phyloP scores from a whole-genome alignment of 2,888 invertebrate species.

The Phorcus lineatus region DNA sequence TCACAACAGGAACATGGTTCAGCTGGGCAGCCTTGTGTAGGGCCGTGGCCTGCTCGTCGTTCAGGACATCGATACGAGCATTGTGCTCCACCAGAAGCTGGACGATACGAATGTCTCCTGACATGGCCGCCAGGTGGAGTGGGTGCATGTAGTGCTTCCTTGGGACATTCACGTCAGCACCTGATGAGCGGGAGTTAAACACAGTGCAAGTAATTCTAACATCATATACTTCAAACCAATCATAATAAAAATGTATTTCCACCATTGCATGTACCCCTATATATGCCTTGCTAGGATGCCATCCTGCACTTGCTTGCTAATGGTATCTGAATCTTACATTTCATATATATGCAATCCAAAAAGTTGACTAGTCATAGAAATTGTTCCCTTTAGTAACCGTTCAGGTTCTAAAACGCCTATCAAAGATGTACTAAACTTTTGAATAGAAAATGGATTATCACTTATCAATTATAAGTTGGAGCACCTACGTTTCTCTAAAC shows the following conservation, averaged over 20 bases:
- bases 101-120: constrained; percentile 70
- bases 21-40: constrained; percentile 75
- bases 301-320: too few relatives aligned
- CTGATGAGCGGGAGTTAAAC: constrained; percentile 45
- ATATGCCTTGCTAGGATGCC: too few relatives aligned
- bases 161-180: constrained; percentile 85
- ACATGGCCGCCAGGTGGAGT: constrained; percentile 84
- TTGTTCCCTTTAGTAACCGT: too few relatives aligned
- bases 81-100: constrained; percentile 72
- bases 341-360: too few relatives aligned
- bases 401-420: too few relatives aligned
- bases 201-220: background rate
- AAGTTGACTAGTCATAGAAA: too few relatives aligned
- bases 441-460: too few relatives aligned
- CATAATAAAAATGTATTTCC: background rate
- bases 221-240: too few relatives aligned
- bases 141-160: constrained; percentile 87
- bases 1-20: constrained; percentile 73
- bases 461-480: too few relatives aligned
- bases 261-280: background rate
- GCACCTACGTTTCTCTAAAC: constrained; percentile 67
- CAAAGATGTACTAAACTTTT: too few relatives aligned
- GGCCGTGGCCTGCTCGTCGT: constrained; percentile 75
- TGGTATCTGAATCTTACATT: too few relatives aligned
- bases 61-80: constrained; percentile 75